These are phyloP conservation scores for Poeciliopsis infans DNA, from an alignment of 2,797 vertebrate genomes.

Conservation along the genomic window DNA sequence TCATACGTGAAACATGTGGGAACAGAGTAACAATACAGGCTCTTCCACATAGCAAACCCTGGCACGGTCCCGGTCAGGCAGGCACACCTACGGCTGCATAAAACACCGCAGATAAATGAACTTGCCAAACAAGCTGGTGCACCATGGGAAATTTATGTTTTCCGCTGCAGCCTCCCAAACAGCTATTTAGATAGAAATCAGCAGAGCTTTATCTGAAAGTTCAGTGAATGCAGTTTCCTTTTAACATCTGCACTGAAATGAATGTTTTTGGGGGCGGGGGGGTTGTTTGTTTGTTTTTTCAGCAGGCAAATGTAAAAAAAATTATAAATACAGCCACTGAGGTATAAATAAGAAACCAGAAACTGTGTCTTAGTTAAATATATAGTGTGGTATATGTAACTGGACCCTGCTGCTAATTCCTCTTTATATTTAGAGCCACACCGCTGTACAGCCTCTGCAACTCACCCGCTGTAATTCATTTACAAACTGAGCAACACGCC, in stretches of 20 bases:
- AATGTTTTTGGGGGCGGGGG: neutral
- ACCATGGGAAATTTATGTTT: constrained; percentile 23
- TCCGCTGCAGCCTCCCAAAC: neutral
- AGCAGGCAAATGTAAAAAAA: neutral
- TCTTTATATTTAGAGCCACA: constrained; percentile 59
- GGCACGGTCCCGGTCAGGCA: constrained; percentile 16
- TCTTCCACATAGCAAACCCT: constrained; percentile 1
- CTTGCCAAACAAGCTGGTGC: constrained; percentile 57
- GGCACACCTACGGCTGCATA: constrained; percentile 39
- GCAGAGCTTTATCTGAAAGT: neutral
- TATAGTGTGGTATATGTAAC: constrained; percentile 32
- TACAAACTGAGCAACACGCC: neutral
- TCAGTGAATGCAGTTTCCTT: neutral
- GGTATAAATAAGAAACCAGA: constrained; percentile 9
- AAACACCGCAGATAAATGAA: constrained; percentile 19
- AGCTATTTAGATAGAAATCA: neutral
- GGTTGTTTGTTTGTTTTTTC: too few relatives aligned
- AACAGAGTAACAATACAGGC: neutral
- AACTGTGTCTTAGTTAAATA: constrained; percentile 1
- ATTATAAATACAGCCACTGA: neutral
- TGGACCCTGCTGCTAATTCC: constrained; percentile 43
- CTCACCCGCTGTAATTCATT: neutral
- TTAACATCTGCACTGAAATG: neutral
- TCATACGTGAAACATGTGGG: neutral
- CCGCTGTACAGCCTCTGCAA: constrained; percentile 15